These are phyloP conservation scores for Oncorhynchus masou DNA, from an alignment of 2,113 vertebrate genomes.

Conservation along the genomic window DNA sequence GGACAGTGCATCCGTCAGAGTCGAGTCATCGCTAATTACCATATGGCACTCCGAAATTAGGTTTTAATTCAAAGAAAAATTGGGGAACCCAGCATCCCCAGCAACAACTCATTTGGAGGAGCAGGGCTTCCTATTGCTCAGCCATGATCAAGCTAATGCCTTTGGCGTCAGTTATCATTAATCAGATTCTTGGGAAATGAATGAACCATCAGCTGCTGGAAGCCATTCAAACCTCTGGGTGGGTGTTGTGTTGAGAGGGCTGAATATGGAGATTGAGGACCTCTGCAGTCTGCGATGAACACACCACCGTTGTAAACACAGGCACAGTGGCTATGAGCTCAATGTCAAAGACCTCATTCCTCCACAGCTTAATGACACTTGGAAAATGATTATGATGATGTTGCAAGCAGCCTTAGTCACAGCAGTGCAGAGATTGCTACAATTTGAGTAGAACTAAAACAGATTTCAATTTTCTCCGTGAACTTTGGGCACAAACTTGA, in stretches of 20 bases:
- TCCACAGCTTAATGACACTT: conserved; percentile 1
- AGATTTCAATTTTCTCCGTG: background rate
- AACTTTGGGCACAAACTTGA: background rate
- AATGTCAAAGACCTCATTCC: conserved; percentile 9
- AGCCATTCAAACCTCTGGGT: conserved; percentile 17
- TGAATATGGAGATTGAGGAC: background rate
- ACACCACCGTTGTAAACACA: background rate
- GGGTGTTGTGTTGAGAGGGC: background rate
- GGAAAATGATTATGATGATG: conserved; percentile 1
- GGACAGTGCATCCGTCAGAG: conserved; percentile 26
- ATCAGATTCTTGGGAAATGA: conserved; percentile 44
- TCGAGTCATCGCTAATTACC: conserved; percentile 40
- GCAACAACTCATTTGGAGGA: conserved; percentile 28
- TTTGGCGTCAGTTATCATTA: conserved; percentile 44
- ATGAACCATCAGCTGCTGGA: conserved; percentile 32
- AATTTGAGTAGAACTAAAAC: background rate
- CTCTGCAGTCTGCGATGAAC: background rate
- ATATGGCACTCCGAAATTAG: conserved; percentile 33
- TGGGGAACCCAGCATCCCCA: conserved; percentile 25
- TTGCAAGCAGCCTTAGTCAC: background rate
- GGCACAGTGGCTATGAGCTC: background rate
- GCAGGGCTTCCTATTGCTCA: conserved; percentile 19
- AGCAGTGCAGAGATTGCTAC: background rate
- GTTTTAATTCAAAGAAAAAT: conserved; percentile 49
- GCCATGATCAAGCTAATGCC: conserved; percentile 45